Evolutionary conservation across 2,888 invertebrate genomes (phyloP), one percentile per base, ranked within the genome.

Genomic region (Pseudococcus viburni): DNA sequence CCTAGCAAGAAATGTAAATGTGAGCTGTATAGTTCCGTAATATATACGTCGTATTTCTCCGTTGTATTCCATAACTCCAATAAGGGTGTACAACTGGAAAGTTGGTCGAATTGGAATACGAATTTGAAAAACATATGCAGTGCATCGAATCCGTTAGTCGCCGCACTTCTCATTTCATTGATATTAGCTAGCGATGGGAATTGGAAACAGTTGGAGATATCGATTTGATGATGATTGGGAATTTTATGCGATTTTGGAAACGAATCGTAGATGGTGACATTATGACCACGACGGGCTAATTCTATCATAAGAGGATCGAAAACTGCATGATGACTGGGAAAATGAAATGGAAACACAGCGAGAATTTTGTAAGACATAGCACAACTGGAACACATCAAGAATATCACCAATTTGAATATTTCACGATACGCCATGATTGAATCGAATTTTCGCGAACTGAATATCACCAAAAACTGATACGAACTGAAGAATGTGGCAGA

Each of bases 261-360:
- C 0, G 89, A 48, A 64, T 89, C 87, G n/a, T 89, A 89, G 3
- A 86, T 42, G 26, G 80, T 48, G 15, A 89, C 64, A 55, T 89
- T 48, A 80, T 89, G 89, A 1, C 89, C 89, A 64, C 89, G 89
- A 59, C 85, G 84, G 0, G 89, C 89, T 68, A 89, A 48, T 33
- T 87, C 22, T 5, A n/a, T 33, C 46, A 89, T 15, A 17, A 89
- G 85, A 19, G 89, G 77, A 48, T 87, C 80, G 22, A 89, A 87
- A 33, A 88, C 48, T 15, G 26, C 12, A 64, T 89, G 77, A 51
- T 89, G 89, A 19, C 73, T 87, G 7, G 86, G 48, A 42, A 87
- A 84, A 1, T 33, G 1, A 33, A 2, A 33, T 6, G 87, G 80
- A n/a, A 89, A 89, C 22, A 89, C 42, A 33, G 89, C 87, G 77